phyloP scores from a whole-genome alignment of 2,113 vertebrate species.

The Sceloporus tristichus region DNA sequence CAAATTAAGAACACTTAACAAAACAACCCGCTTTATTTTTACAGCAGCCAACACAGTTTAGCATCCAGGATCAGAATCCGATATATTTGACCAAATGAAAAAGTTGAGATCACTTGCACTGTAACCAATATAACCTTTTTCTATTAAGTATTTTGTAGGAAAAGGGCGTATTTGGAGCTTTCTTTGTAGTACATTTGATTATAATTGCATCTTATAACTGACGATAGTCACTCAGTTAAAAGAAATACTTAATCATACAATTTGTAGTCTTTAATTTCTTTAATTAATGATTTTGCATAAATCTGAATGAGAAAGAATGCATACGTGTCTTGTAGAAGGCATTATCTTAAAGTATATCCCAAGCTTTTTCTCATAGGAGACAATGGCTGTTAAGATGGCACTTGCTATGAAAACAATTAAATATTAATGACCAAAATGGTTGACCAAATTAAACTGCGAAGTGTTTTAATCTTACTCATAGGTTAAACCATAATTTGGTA shows the following conservation, averaged over 20 bases:
- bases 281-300: not conserved
- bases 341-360: not conserved
- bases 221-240: not conserved
- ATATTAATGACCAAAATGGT: not conserved
- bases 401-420: not conserved
- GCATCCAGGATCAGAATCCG: not conserved
- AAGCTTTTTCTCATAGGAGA: not conserved
- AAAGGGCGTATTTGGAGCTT: not conserved
- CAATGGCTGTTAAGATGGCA: not conserved
- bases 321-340: not conserved
- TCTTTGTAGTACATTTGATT: not conserved
- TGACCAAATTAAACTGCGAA: not conserved
- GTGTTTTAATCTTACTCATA: not conserved
- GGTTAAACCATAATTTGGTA: too few species aligned
- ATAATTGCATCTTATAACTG: not conserved
- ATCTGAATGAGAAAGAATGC: not conserved
- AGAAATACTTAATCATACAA: not conserved
- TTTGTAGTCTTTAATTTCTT: not conserved
- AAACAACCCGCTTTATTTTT: not conserved
- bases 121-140: not conserved
- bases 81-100: not conserved
- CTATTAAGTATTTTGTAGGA: not conserved
- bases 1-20: not conserved
- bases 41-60: not conserved
- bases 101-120: not conserved